Conservation (phyloP, 2,113 vertebrate genomes). For the Colinus virginianus region DNA sequence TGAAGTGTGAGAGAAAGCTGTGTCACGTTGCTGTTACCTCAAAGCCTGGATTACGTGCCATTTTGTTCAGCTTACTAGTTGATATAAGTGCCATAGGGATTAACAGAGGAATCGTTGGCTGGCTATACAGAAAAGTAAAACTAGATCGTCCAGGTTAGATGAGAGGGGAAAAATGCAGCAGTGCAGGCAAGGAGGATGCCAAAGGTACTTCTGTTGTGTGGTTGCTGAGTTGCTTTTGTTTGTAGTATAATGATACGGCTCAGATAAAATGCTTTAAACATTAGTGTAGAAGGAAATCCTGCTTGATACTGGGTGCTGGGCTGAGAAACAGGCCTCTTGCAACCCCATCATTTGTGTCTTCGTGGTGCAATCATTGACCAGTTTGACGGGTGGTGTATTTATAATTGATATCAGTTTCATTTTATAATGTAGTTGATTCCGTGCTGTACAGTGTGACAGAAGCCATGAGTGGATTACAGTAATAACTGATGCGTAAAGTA, state of each 20-base stretch:
- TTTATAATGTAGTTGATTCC: neutral
- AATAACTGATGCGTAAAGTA: neutral
- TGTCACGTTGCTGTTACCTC: neutral
- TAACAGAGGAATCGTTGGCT: neutral
- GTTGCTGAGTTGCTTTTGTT: constrained; percentile 17
- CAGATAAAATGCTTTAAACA: constrained; percentile 53
- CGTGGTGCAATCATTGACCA: constrained; percentile 43
- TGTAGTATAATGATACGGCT: constrained; percentile 3
- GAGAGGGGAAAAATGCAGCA: neutral
- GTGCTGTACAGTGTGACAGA: neutral
- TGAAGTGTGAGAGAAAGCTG: neutral
- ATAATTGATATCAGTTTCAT: neutral
- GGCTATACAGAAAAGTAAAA: neutral
- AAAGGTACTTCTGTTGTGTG: neutral
- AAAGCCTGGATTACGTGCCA: neutral
- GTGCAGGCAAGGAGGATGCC: neutral
- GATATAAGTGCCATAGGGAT: neutral
- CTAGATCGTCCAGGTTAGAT: neutral
- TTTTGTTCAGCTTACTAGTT: neutral
- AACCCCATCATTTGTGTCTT: constrained; percentile 42
- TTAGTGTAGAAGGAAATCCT: constrained; percentile 60
- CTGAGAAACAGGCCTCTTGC: constrained; percentile 37
- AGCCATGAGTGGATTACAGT: neutral
- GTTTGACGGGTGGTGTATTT: neutral
- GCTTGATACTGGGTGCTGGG: constrained; percentile 34